These are phyloP conservation scores for Tiphia femorata DNA, from an alignment of 2,888 invertebrate species.

Conservation along the genomic window DNA sequence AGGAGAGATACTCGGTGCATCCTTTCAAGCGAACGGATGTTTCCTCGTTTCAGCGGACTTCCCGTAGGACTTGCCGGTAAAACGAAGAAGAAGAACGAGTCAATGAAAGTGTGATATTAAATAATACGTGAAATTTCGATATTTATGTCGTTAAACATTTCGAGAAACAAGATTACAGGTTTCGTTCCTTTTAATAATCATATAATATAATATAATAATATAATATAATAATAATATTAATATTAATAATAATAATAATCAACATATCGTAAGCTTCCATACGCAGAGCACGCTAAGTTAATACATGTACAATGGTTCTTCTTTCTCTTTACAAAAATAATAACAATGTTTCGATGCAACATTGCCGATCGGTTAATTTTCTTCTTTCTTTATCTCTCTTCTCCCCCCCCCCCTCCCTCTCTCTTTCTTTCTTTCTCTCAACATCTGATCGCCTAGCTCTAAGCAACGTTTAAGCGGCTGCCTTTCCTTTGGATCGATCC, in stretches of 20 bases:
- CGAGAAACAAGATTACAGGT: not conserved
- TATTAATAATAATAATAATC: slow-evolving; percentile 50
- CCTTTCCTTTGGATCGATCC: slow-evolving; percentile 36
- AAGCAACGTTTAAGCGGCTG: slow-evolving; percentile 40
- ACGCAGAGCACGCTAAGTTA: slow-evolving; percentile 63
- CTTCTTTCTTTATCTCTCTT: slow-evolving; percentile 20
- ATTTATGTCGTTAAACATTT: not conserved
- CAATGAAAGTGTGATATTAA: too few relatives aligned
- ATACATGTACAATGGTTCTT: slow-evolving; percentile 56
- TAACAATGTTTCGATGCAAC: slow-evolving; percentile 62
- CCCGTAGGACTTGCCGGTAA: too few relatives aligned
- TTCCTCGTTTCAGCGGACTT: too few relatives aligned
- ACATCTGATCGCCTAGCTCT: too few relatives aligned
- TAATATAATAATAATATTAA: slow-evolving; percentile 37
- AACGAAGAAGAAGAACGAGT: too few relatives aligned
- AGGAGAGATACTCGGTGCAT: too few relatives aligned
- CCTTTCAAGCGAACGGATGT: too few relatives aligned
- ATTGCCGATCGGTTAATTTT: slow-evolving; percentile 57
- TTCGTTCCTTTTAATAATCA: not conserved
- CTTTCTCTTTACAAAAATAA: slow-evolving; percentile 65
- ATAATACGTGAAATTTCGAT: too few relatives aligned
- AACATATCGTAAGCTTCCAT: slow-evolving; percentile 65
- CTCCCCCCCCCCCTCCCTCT: slow-evolving; percentile 34
- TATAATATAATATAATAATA: slow-evolving; percentile 41
- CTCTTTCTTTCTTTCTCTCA: slow-evolving; percentile 37